Evolutionary conservation across 2,113 vertebrate genomes (phyloP), one percentile per base, ranked within the genome.

Genomic region (Amphilophus citrinellus): DNA sequence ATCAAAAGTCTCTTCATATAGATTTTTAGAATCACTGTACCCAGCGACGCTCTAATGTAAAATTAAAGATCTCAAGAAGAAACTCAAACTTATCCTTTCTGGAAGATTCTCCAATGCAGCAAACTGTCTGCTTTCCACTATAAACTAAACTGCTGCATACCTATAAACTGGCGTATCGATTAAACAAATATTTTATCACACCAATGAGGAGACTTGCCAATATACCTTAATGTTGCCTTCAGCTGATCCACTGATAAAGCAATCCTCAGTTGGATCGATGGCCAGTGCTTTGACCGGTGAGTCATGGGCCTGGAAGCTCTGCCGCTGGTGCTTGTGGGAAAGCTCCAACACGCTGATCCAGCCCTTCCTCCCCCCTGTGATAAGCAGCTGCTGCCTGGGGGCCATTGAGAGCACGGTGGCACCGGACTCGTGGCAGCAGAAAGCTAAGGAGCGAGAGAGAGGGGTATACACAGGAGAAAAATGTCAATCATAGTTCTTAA

Each of bases 221-320:
- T 4, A 73, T 96, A 99, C 98, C 98, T 98, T 99, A 89, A 99
- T 97, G 94, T 97, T 99, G 87, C 98, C 98, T 95, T 99, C 98
- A 1, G 98, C 97, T 59, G 98, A 99, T 86, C 98, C 98, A 37
- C 98, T 99, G 91, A 99, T 97, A 87, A 99, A 98, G 91, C 97
- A 97, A 88, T 97, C 96, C 91, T 99, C 98, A 0, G 97, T 96
- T 79, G 97, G 94, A 91, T 98, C 97, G 18, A 99, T 92, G 56
- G 98, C 97, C 93, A 99, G 95, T 0, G 98, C 98, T 95, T 99
- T 99, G 75, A 99, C 94, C 11, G 98, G 96, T 2, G 98, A 99
- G 95, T 99, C 98, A 60, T 99, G 98, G 82, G 98, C 98, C 95
- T 98, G 98, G 90, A 99, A 98, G 89, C 97, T 96, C 79, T 98